Base-by-base conservation (phyloP, 2,113 vertebrate genomes). In the Tinamus guttatus region DNA sequence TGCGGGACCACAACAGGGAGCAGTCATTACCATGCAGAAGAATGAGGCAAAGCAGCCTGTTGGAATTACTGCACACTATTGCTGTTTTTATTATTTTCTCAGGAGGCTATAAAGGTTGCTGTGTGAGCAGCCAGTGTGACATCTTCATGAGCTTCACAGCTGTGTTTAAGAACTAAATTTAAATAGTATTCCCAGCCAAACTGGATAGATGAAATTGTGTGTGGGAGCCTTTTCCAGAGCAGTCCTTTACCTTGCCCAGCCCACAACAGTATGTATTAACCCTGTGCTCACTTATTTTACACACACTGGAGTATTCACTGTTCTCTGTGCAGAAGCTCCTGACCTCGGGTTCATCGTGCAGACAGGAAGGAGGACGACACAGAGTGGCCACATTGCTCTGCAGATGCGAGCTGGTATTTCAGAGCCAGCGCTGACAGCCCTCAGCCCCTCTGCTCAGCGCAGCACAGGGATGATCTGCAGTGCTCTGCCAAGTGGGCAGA, bases 151-250 rank as follows among this genome's bases (percentile, higher is more conserved):
- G 38, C 76, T 96, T 93, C 85, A 71, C 89, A 91, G 62, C 82
- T 86, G 69, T 74, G 69, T 79, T 95, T 86, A 91, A 93, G 71
- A 95, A 75, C 60, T 47, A 51, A 67, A 69, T 90, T 93, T 89
- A 95, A 89, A 71, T 49, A 87, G 51, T 49, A 86, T 89, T 91
- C 59, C 52, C 85, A 78, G 71, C 52, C 79, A 88, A 90, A 40
- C 40, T 43, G 59, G 49, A 49, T 38, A 59, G n/a, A 76, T 56
- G 59, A 86, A 90, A 87, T 49, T 58, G 27, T 65, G 52, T 5
- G 4, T 28, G 40, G 60, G 52, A 30, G 25, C 38, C 18, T 91
- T 92, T 78, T 78, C 85, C 47, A 81, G 81, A 92, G 85, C 80
- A 65, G 34, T 54, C 22, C 34, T 93, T 91, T 75, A 69, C 81